These are phyloP conservation scores for Hippopotamyrus pictus DNA, from an alignment of 2,797 vertebrate genomes.

Conservation along the genomic window DNA sequence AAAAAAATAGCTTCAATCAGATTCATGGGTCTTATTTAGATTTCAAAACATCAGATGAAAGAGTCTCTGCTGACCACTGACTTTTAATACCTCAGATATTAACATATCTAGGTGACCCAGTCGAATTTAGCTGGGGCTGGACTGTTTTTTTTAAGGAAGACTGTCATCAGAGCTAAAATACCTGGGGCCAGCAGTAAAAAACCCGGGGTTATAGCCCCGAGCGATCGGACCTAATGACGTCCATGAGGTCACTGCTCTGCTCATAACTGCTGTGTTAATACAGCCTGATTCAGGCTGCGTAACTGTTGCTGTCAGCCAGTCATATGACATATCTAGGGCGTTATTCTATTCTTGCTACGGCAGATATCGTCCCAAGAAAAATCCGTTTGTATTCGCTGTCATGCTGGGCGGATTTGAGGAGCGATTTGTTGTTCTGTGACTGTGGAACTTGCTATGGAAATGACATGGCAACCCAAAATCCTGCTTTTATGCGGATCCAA, in stretches of 20 bases:
- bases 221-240: neutral
- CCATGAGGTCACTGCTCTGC: neutral
- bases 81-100: neutral
- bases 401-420: neutral
- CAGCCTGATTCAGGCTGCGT: neutral
- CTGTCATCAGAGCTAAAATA: neutral
- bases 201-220: neutral
- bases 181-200: no score
- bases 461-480: neutral
- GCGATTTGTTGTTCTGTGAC: neutral
- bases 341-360: neutral
- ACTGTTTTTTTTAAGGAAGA: neutral
- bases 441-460: neutral
- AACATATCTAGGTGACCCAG: neutral
- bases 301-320: neutral
- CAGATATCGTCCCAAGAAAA: neutral
- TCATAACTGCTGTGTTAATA: neutral
- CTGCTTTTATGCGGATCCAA: neutral
- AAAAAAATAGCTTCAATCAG: neutral
- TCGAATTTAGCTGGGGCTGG: neutral
- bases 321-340: neutral
- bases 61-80: neutral
- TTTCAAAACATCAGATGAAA: neutral
- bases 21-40: neutral
- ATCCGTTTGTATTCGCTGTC: neutral